These are phyloP conservation scores for Saturnia pavonia DNA, from an alignment of 2,888 invertebrate genomes.

Conservation along the genomic window DNA sequence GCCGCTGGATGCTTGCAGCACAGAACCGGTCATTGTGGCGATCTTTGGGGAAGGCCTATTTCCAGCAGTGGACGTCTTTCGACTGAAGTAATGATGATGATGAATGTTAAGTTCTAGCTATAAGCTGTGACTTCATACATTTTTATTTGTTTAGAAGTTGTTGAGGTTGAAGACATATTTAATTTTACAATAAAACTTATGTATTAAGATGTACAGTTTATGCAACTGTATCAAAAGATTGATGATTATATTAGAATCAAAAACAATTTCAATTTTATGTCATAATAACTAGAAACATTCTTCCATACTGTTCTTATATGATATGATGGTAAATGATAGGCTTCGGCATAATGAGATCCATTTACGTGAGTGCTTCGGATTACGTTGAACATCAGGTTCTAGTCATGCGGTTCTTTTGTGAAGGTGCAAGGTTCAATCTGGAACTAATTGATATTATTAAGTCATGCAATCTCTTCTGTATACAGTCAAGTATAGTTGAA, in stretches of 20 bases:
- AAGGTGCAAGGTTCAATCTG: slow-evolving; percentile 1
- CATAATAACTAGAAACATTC: background rate
- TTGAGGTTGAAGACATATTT: no score
- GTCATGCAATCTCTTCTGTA: background rate
- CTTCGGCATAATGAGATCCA: slow-evolving; percentile 38
- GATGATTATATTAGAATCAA: background rate
- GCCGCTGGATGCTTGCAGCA: no score
- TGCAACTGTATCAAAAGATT: background rate
- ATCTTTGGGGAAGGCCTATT: no score
- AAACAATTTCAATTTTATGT: background rate
- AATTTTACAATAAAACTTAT: no score
- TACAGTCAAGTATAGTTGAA: background rate
- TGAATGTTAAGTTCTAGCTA: no score
- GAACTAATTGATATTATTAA: slow-evolving; percentile 5
- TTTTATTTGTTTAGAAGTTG: no score
- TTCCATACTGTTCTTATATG: background rate
- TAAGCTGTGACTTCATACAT: no score
- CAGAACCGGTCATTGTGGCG: no score
- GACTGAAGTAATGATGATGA: no score
- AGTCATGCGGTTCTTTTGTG: slow-evolving; percentile 20
- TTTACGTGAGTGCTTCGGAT: slow-evolving; percentile 38
- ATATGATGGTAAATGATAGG: background rate
- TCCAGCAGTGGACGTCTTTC: no score
- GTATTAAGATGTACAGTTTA: no score
- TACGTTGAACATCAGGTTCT: slow-evolving; percentile 22